phyloP scores from a whole-genome alignment of 2,113 vertebrate species.

The Oncorhynchus nerka region DNA sequence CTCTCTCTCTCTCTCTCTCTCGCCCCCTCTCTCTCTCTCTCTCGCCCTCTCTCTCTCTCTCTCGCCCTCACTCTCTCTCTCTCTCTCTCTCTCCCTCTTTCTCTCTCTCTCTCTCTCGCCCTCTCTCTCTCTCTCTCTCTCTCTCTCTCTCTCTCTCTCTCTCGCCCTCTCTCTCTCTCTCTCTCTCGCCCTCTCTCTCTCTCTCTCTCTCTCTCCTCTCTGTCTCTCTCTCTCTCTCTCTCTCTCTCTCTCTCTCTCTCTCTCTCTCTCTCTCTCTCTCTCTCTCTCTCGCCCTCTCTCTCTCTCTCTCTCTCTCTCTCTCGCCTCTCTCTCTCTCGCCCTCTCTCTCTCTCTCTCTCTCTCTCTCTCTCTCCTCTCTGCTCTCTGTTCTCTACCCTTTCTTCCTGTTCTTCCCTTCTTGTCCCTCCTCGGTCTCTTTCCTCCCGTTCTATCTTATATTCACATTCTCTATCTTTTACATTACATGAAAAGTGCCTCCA shows the following conservation, averaged over 20 bases:
- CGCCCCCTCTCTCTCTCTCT: conserved; percentile 54
- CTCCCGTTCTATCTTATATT: background rate
- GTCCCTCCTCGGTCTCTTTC: conserved; percentile 1
- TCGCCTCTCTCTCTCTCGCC: background rate
- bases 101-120: conserved; percentile 52
- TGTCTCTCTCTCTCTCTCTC: conserved; percentile 37
- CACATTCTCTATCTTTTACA: too few species aligned
- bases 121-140: conserved; percentile 23
- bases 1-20: conserved; percentile 47
- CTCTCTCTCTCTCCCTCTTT: conserved; percentile 36
- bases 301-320: conserved; percentile 56
- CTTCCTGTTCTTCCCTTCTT: background rate
- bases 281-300: conserved; percentile 35
- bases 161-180: conserved; percentile 56
- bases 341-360: background rate
- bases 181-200: conserved; percentile 24
- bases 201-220: conserved; percentile 3
- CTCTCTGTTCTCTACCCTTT: background rate
- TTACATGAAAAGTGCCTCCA: too few species aligned
- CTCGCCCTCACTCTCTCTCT: conserved; percentile 31
- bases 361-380: conserved; percentile 45
- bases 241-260: conserved; percentile 14
- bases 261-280: too few species aligned
- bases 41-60: conserved; percentile 22
- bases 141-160: conserved; percentile 47